Base-by-base conservation (phyloP, 2,888 invertebrate species). In the Agrotis puta region DNA sequence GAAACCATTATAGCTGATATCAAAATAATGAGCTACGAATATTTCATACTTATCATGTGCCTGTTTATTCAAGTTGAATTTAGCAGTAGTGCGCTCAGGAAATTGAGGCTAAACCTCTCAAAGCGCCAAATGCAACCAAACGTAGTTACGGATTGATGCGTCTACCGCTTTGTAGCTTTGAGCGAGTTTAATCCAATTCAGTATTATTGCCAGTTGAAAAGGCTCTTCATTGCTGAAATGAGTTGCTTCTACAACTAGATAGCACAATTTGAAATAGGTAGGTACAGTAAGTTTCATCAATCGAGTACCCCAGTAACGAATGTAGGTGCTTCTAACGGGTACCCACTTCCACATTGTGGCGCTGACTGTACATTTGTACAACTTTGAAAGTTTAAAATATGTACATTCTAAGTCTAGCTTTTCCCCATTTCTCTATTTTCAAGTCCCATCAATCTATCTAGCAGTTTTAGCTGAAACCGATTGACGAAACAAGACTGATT, bases 141-240 rank as follows among this genome's bases (percentile, higher is more conserved):
- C n/a, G 16, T 22, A n/a, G 27, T 27, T 33, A 47, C n/a, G 22
- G 47, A 64, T 16, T 22, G 65, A 43, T 43, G 27, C 16, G 43
- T 48, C 48, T 16, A 14, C n/a, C n/a, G 24, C 27, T 75, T 54
- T 74, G 64, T 4, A 7, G 14, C 27, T 64, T 54, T 71, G 64
- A 11, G 7, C 13, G 6, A 45, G 48, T 48, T 43, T 50, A 66
- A 56, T 54, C 43, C 5, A 43, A 48, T 74, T 48, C 3, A 9
- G 13, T 45, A 24, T 39, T 56, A n/a, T 53, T 53, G 13, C 33
- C 22, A 33, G 50, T 33, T 22, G 27, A 27, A 51, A 45, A 61
- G 9, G 6, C 2, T 39, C 20, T 70, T 53, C 16, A 43, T 1
- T n/a, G 48, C 39, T 43, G 9, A 50, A 58, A 58, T 50, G 27